These are phyloP conservation scores for Spodoptera littoralis DNA, from an alignment of 2,888 invertebrate genomes.

Conservation along the genomic window DNA sequence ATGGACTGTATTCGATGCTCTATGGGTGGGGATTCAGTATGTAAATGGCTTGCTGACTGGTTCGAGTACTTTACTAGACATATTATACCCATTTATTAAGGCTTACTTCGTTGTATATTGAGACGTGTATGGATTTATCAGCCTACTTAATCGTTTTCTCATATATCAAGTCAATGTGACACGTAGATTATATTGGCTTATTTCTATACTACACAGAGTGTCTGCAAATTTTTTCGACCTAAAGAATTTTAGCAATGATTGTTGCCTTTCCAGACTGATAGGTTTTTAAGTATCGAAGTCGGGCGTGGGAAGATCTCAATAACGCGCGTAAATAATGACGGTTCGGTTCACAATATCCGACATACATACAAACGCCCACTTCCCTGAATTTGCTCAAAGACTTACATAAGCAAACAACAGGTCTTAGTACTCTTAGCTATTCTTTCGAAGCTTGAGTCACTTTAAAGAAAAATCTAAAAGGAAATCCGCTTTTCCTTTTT, in stretches of 20 bases:
- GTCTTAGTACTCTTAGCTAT: too few relatives aligned
- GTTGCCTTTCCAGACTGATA: too few relatives aligned
- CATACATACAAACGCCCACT: conserved; percentile 1
- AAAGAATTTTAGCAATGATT: too few relatives aligned
- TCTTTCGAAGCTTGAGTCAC: too few relatives aligned
- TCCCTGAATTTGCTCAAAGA: conserved; percentile 9
- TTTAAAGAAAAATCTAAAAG: too few relatives aligned
- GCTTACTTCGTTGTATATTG: conserved; percentile 3
- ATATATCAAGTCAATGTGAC: too few relatives aligned
- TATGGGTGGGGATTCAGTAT: conserved; percentile 19
- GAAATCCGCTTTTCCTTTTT: too few relatives aligned
- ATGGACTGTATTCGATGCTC: conserved; percentile 20
- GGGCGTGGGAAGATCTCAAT: conserved; percentile 28
- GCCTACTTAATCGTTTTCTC: too few relatives aligned
- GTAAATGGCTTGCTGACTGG: conserved; percentile 15
- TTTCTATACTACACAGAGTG: too few relatives aligned
- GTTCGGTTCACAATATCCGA: conserved; percentile 24
- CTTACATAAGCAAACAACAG: not conserved
- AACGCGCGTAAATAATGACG: conserved; percentile 12
- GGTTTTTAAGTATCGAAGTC: conserved; percentile 4
- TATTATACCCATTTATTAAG: conserved; percentile 12
- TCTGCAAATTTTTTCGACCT: too few relatives aligned
- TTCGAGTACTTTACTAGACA: conserved; percentile 3
- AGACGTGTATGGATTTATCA: not conserved
- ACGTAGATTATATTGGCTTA: too few relatives aligned